Evolutionary conservation across 2,888 invertebrate species (phyloP).

Genomic region (Cephus pygmeus): DNA sequence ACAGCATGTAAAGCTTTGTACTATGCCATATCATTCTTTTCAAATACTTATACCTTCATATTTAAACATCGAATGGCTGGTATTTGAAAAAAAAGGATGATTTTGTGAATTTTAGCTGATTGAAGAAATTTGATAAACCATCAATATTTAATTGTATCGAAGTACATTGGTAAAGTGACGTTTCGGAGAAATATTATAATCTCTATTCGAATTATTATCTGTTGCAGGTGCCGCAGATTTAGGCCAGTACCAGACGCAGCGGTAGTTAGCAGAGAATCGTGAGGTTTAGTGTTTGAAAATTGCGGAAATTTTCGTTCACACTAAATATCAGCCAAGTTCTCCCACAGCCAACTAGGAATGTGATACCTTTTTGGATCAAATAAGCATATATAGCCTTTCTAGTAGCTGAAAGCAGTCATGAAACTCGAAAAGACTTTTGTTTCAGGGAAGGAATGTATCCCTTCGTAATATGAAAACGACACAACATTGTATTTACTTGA

Average conservation of each 20-base stretch:
- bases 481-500: conserved; percentile 19
- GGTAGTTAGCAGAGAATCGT: conserved; percentile 61
- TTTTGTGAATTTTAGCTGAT: not conserved
- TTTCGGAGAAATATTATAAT: conserved; percentile 11
- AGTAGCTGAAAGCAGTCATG: conserved; percentile 32
- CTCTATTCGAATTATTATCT: conserved; percentile 10
- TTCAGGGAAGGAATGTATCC: conserved; percentile 10
- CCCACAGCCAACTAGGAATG: conserved; percentile 56
- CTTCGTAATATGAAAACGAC: conserved; percentile 19
- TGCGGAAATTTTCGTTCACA: conserved; percentile 47
- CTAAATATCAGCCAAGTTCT: conserved; percentile 50
- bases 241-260: conserved; percentile 61
- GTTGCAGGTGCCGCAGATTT: conserved; percentile 62
- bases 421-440: conserved; percentile 22
- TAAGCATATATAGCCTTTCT: conserved; percentile 45
- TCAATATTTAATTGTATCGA: not conserved
- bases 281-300: conserved; percentile 51
- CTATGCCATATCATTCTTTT: not conserved
- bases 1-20: not conserved
- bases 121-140: not conserved
- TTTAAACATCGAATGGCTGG: not conserved
- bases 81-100: not conserved
- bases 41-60: not conserved
- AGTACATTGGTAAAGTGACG: not conserved
- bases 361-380: conserved; percentile 52